Percentiles rank a stretch among this genome's conserved stretches.
Evolutionary conservation across 2,797 vertebrate genomes (phyloP).

Genomic region (Acipenser transmontanus): DNA sequence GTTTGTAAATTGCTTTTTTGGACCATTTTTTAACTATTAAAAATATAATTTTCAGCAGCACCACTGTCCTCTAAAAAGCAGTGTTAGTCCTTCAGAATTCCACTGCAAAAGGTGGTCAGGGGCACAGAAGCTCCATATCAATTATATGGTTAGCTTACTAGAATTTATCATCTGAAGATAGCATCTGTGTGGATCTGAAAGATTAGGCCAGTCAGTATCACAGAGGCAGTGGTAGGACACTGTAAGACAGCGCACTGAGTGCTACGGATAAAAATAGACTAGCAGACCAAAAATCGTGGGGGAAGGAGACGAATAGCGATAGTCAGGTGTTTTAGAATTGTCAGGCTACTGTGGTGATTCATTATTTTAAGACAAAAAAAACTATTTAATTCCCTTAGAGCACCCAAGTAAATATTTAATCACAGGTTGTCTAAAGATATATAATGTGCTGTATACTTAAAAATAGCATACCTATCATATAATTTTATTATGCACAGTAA

Average conservation of each 20-base stretch:
- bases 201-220: constrained; percentile 41
- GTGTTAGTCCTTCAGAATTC: constrained; percentile 61
- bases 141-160: constrained; percentile 58
- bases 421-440: too few species aligned
- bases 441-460: too few species aligned
- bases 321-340: constrained; percentile 32
- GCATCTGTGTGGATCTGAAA: constrained; percentile 56
- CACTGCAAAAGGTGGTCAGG: constrained; percentile 58
- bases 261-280: constrained; percentile 36
- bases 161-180: constrained; percentile 69
- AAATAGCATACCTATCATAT: too few species aligned
- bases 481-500: too few species aligned
- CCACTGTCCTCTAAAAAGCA: constrained; percentile 45
- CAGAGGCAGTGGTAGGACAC: constrained; percentile 32
- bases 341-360: constrained; percentile 20
- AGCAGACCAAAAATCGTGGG: constrained; percentile 15
- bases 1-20: too few species aligned
- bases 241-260: constrained; percentile 28
- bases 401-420: too few species aligned
- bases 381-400: too few species aligned
- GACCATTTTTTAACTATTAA: too few species aligned
- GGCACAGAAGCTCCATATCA: constrained; percentile 62
- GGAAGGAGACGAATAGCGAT: constrained; percentile 14
- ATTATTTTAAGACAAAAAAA: neutral
- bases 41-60: constrained; percentile 23